Percentiles rank a stretch among this genome's conserved stretches.
Evolutionary conservation across 37 sponge, comb jelly and placozoan genomes (phyloP).

Genomic region (Chondrilla cf. caribensis): DNA sequence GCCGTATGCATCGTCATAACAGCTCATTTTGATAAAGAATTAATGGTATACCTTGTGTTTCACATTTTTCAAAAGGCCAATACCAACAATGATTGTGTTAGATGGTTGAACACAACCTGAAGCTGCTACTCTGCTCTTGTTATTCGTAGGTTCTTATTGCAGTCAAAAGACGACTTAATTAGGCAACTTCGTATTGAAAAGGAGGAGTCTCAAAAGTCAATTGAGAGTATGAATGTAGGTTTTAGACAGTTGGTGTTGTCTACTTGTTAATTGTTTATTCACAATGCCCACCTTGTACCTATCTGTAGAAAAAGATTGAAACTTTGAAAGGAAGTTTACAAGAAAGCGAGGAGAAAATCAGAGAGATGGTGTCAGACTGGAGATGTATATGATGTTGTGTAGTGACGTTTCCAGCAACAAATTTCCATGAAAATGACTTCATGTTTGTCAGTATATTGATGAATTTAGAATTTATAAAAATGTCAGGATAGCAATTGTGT

Average conservation of each 20-base stretch:
- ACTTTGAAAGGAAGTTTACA: neutral
- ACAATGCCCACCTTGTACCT: neutral
- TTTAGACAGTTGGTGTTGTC: neutral
- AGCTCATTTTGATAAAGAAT: too few relatives aligned
- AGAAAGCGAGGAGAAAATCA: constrained; percentile 10
- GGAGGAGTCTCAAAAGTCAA: neutral
- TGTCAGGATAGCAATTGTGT: too few relatives aligned
- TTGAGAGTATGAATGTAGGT: neutral
- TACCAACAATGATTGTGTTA: too few relatives aligned
- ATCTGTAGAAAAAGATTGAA: constrained; percentile 22
- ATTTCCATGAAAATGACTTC: neutral
- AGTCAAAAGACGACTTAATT: constrained; percentile 10
- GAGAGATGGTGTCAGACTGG: constrained; percentile 18
- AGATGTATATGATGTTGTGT: neutral
- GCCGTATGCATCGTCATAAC: too few relatives aligned
- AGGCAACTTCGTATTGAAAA: neutral
- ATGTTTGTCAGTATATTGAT: neutral
- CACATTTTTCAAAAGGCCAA: too few relatives aligned
- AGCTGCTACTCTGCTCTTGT: too few relatives aligned
- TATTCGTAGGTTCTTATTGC: neutral
- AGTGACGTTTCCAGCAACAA: too few relatives aligned
- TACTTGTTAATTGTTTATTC: neutral
- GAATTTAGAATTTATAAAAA: too few relatives aligned
- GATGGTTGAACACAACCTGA: too few relatives aligned
- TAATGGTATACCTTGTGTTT: too few relatives aligned